Conservation (phyloP, 2,113 vertebrate genomes). For the Callipepla californica region DNA sequence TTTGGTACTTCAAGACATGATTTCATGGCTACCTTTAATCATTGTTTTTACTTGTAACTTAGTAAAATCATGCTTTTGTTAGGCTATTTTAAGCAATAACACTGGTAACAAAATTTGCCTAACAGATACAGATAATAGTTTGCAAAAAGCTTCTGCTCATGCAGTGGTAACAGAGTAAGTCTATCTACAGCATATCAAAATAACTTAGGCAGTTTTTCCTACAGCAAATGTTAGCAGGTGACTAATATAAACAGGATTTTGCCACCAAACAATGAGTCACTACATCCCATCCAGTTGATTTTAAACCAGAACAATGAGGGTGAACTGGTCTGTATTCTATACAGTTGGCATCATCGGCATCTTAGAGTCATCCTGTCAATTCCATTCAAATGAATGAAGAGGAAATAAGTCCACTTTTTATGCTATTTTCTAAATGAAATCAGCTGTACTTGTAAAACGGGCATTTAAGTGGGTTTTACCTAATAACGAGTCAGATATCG, state of each 20-base stretch:
- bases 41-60: neutral
- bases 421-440: constrained; percentile 55
- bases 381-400: constrained; percentile 24
- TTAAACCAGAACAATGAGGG: neutral
- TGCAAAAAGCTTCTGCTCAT: neutral
- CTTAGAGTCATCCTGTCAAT: neutral
- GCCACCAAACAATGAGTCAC: neutral
- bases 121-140: neutral
- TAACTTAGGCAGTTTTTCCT: neutral
- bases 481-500: constrained; percentile 40
- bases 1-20: neutral
- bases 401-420: neutral
- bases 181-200: neutral
- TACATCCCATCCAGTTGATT: neutral
- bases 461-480: constrained; percentile 51
- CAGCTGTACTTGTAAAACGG: constrained; percentile 28
- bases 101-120: neutral
- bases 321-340: neutral
- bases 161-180: rapidly evolving
- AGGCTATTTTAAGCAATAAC: neutral
- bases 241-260: neutral
- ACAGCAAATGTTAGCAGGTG: neutral
- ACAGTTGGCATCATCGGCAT: neutral
- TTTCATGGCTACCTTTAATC: neutral
- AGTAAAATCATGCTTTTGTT: neutral